Base-by-base conservation (phyloP, 2,113 vertebrate species). In the Oryctolagus cuniculus region DNA sequence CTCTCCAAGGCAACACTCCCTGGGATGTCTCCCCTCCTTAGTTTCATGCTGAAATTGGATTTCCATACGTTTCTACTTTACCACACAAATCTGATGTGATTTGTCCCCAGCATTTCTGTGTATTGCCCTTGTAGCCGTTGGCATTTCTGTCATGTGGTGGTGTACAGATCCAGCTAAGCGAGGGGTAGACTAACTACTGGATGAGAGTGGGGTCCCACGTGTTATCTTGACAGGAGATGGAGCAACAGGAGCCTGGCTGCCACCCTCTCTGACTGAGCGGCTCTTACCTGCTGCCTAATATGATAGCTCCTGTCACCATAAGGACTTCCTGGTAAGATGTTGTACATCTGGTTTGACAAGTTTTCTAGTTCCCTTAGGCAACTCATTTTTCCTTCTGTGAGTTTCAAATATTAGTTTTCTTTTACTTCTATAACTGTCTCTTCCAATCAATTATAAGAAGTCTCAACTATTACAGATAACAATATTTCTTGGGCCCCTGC, bases 231-330 rank as follows among this genome's bases (percentile, higher is more conserved):
- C 4, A 6, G 55, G 24, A 72, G 19, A 44, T 51, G 2, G n/a
- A 19, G n/a, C 10, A 0, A 9, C 36, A 7, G 0, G 8, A 53
- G 34, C 61, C 69, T 25, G n/a, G 34, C 6, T 17, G 8, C 3
- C 8, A n/a, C 36, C 15, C 4, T 51, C 51, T 29, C 34, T 44
- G 24, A 17, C 16, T 24, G 36, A 44, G 25, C 9, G 31, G 1
- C 17, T 24, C 24, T 61, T 29, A n/a, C 6, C 44, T 25, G 6
- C 27, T 80, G 22, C 2, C 10, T 44, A 44, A 17, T 51, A 27
- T 22, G 12, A 4, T 70, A 25, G 22, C 11, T 38, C 38, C 34
- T 27, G 11, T 58, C 10, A 19, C 13, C 24, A 16, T 24, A 24
- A 79, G 5, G 3, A 13, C 5, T 21, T 49, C 10, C 5, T 24